Evolutionary conservation across 2,113 vertebrate genomes (phyloP), one percentile per base, ranked within the genome.

Genomic region (Laticauda colubrina): DNA sequence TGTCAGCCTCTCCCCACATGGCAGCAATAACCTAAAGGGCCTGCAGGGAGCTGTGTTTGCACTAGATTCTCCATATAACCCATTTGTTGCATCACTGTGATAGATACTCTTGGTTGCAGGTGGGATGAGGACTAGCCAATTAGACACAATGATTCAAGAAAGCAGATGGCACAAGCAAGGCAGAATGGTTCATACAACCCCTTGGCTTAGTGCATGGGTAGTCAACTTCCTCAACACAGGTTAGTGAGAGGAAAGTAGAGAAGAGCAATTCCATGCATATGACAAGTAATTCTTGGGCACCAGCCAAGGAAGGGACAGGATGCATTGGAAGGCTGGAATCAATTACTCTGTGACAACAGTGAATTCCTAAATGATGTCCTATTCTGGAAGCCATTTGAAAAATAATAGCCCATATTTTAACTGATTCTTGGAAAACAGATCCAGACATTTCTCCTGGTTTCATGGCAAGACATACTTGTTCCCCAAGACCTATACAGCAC

Each of bases 401-500:
- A 91, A 61, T 43, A 89, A 48, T 61, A 29, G 14, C 29, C 8
- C 39, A 57, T 55, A 59, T 10, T 21, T 34, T 6, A 20, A 88
- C 4, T 7, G 51, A 89, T 23, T 14, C 53, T 29, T 89, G 85
- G 55, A 10, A 45, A 57, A 85, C 54, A 85, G 55, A 61, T 23
- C 85, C 55, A 59, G 53, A 24, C 23, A 64, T 53, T 57, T 34
- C 5, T 18, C 24, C n/a, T 51, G 34, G 87, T 21, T 53, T 24
- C 12, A 48, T 45, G 54, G 29, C 20, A 88, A 45, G 9, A 8
- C 51, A 88, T 10, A 5, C 51, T 29, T 12, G 87, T 4, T 10
- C 2, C 0, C 75, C 14, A 54, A 89, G 8, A 69, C 53, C 0
- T 0, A 0, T 0, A n/a, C 89, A 87, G 91, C 53, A 92, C 93